Conservation (phyloP, 2,797 vertebrate genomes). For the Pteropus rufus region DNA sequence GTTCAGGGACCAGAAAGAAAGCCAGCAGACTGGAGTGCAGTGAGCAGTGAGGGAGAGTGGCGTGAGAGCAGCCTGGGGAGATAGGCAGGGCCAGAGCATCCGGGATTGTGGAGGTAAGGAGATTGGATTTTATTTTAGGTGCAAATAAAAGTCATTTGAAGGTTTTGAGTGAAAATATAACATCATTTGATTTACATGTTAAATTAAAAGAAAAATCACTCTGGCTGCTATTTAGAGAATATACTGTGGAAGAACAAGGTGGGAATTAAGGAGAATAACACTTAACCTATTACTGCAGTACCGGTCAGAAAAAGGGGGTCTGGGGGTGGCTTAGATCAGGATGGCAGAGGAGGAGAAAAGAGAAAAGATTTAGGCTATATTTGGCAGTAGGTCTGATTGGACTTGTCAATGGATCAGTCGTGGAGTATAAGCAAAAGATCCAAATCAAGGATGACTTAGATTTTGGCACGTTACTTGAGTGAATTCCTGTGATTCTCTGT, state of each 20-base stretch:
- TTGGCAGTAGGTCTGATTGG: neutral
- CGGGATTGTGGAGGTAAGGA: neutral
- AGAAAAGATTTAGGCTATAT: neutral
- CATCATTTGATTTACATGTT: constrained; percentile 6
- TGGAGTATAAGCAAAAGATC: constrained; percentile 12
- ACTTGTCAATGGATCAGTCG: constrained; percentile 7
- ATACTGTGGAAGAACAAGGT: neutral
- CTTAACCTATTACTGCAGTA: neutral
- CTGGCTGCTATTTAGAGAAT: neutral
- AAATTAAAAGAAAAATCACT: constrained; percentile 9
- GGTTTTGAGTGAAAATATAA: constrained; percentile 9
- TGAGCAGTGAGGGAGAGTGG: neutral
- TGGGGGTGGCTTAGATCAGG: neutral
- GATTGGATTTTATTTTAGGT: neutral
- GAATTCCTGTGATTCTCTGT: neutral
- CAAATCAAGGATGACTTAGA: neutral
- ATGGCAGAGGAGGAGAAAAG: neutral
- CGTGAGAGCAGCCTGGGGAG: neutral
- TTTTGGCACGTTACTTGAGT: neutral
- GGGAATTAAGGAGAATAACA: neutral
- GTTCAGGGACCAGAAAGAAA: neutral
- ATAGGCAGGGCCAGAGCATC: neutral
- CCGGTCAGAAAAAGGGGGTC: neutral
- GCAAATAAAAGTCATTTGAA: constrained; percentile 2
- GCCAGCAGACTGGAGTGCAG: neutral